Conservation (phyloP, 2,888 invertebrate species). For the Axea sp. region DNA sequence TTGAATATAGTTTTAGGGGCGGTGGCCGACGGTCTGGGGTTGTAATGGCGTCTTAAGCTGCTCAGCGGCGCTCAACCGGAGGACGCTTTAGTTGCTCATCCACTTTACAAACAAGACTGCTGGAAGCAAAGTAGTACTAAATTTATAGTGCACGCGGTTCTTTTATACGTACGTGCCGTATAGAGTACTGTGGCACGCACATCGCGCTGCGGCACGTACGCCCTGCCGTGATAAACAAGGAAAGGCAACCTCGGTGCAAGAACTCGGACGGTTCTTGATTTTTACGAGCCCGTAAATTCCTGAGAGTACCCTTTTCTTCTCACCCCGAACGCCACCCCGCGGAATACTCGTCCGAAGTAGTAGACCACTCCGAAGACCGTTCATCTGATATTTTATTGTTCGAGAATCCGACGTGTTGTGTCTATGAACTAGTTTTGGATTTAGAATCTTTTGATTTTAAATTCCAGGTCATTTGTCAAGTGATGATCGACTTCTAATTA, state of each 20-base stretch:
- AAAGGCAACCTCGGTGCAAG: constrained; percentile 70
- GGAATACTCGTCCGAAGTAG: constrained; percentile 4
- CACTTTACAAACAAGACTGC: constrained; percentile 32
- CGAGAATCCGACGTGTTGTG: constrained; percentile 61
- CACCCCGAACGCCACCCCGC: constrained; percentile 38
- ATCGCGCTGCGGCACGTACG: constrained; percentile 30
- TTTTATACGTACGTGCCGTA: constrained; percentile 18
- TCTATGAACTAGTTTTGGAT: constrained; percentile 48
- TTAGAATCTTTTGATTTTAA: constrained; percentile 10
- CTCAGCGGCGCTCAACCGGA: constrained; percentile 74
- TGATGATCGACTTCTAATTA: no score
- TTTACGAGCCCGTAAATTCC: constrained; percentile 79
- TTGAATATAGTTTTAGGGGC: constrained; percentile 79
- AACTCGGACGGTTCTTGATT: constrained; percentile 78
- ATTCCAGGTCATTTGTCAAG: no score
- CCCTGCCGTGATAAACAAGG: constrained; percentile 64
- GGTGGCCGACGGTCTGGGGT: constrained; percentile 73
- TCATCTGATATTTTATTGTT: constrained; percentile 67
- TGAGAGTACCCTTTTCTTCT: constrained; percentile 67
- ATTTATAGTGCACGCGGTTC: constrained; percentile 19
- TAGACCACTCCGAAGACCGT: constrained; percentile 50
- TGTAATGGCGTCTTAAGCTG: constrained; percentile 79
- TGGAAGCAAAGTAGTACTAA: constrained; percentile 19
- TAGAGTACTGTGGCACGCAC: constrained; percentile 23
- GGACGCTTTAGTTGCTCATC: not conserved